Base-by-base conservation (phyloP, 2,797 vertebrate species). In the Falco biarmicus region DNA sequence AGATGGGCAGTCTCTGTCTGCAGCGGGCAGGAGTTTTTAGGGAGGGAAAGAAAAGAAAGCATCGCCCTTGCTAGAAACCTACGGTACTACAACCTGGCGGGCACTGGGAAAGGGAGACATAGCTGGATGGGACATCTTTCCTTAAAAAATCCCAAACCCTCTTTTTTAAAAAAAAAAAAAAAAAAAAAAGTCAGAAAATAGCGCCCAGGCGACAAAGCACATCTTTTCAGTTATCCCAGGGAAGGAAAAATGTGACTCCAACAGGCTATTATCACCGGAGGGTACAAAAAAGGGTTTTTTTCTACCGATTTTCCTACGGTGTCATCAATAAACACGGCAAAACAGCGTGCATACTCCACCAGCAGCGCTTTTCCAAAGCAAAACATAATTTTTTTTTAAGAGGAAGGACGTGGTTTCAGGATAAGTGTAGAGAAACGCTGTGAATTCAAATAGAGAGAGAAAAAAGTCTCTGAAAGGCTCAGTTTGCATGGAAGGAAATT, bases 321-420 rank as follows among this genome's bases (percentile, higher is more conserved):
- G 60, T 12, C 66, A 6, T 43, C 71, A 31, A 50, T 26, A 75
- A 87, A 50, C 28, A 11, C 20, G 54, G 47, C 14, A 32, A 69
- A 66, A 20, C 29, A 77, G 41, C 28, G 5, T 9, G 11, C 54
- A 6, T 3, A 5, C 48, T 45, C 48, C 5, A 2, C 50, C 56
- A 25, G 75, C 12, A 43, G 50, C 56, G 37, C 22, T 45, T 32
- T 20, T 24, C 51, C 57, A 65, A 60, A 79, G 18, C 54, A 37
- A 61, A 0, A 1, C 11, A 2, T 5, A 16, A 60, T 43, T 13
- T n/a, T 32, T 45, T 15, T 48, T 50, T 48, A n/a, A 50, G 45
- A 29, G 14, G 13, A 22, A n/a, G 15, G 18, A 2, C 3, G 22
- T 1, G 5, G 60, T 45, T 59, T 18, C 1, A 45, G 51, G 51